These are phyloP conservation scores for Schrankia costaestrigalis DNA, from an alignment of 2,888 invertebrate genomes.

Conservation along the genomic window DNA sequence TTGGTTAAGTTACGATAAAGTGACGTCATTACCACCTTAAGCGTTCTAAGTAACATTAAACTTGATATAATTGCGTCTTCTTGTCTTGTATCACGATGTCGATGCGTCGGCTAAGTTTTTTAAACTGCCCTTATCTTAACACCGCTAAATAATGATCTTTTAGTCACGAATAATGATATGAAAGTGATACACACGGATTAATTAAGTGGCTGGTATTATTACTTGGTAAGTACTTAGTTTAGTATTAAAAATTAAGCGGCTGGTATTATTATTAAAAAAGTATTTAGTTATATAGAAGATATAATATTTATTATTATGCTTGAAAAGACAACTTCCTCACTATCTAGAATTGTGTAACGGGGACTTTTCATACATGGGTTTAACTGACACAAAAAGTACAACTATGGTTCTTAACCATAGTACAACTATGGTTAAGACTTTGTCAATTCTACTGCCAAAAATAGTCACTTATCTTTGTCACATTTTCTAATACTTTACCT, in stretches of 20 bases:
- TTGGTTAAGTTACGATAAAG: too few relatives aligned
- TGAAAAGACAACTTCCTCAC: too few relatives aligned
- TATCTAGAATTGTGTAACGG: neutral
- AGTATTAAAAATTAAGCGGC: too few relatives aligned
- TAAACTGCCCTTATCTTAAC: conserved; percentile 47
- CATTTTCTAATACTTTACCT: too few relatives aligned
- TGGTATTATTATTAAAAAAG: too few relatives aligned
- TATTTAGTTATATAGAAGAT: too few relatives aligned
- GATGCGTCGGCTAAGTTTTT: conserved; percentile 53
- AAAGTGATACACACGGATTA: conserved; percentile 8
- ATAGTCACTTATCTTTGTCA: too few relatives aligned
- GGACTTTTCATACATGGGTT: too few relatives aligned
- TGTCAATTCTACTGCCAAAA: neutral
- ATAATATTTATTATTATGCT: too few relatives aligned
- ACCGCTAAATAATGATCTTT: conserved; percentile 43
- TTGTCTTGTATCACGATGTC: conserved; percentile 35
- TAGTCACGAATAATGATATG: conserved; percentile 33
- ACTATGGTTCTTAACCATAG: too few relatives aligned
- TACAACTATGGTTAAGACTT: neutral
- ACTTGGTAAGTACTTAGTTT: neutral
- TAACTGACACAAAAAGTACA: too few relatives aligned
- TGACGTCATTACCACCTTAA: too few relatives aligned
- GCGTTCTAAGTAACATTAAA: conserved; percentile 17
- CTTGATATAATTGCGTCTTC: conserved; percentile 32
- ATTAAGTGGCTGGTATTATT: neutral